These are phyloP conservation scores for Nemurella pictetii DNA, from an alignment of 2,888 invertebrate species.

Conservation along the genomic window DNA sequence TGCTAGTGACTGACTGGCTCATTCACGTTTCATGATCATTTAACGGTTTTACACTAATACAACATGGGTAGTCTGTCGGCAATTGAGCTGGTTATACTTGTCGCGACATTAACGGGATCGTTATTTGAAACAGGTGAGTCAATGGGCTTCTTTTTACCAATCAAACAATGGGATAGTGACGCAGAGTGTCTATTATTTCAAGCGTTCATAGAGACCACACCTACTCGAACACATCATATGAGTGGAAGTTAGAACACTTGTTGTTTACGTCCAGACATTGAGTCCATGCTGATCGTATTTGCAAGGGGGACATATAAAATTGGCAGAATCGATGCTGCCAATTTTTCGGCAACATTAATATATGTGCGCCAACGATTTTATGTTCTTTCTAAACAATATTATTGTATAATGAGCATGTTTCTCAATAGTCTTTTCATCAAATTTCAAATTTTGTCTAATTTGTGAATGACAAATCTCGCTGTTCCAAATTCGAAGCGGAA, in stretches of 20 bases:
- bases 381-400: too few species aligned
- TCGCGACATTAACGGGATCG: not conserved
- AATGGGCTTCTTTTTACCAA: not conserved
- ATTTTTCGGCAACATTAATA: too few species aligned
- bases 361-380: too few species aligned
- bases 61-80: not conserved
- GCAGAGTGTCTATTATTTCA: not conserved
- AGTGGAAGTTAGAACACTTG: not conserved
- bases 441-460: too few species aligned
- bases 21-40: not conserved
- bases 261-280: too few species aligned
- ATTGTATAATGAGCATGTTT: too few species aligned
- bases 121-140: constrained; percentile 7
- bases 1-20: not conserved
- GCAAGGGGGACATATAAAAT: too few species aligned
- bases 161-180: not conserved
- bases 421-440: too few species aligned
- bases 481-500: too few species aligned
- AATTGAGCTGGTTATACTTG: not conserved
- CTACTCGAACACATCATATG: not conserved
- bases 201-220: not conserved
- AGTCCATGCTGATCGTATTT: too few species aligned
- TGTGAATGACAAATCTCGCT: too few species aligned
- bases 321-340: too few species aligned
- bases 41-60: not conserved